These are phyloP conservation scores for Osmoderma eremita DNA, from an alignment of 2,888 invertebrate genomes.

Conservation along the genomic window DNA sequence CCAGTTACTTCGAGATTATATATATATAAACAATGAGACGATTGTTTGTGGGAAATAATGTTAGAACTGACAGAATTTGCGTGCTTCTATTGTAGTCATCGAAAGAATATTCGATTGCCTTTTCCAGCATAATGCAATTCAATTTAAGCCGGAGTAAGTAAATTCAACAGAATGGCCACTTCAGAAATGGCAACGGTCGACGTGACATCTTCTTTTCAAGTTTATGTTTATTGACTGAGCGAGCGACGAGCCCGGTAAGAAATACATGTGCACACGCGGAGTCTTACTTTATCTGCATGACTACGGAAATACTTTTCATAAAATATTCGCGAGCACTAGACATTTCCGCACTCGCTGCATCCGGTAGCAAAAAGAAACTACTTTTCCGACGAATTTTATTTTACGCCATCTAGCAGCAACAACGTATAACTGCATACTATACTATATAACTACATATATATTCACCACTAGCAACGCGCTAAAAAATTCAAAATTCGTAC, in stretches of 20 bases:
- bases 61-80: no score
- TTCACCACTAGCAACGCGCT: not conserved
- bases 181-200: no score
- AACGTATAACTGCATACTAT: no score
- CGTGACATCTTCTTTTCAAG: no score
- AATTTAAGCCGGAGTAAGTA: not conserved
- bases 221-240: not conserved
- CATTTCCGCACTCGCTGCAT: not conserved
- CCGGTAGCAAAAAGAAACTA: constrained; percentile 5
- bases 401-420: not conserved
- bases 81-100: no score
- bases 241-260: not conserved
- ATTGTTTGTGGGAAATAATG: no score
- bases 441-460: no score
- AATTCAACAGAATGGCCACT: not conserved
- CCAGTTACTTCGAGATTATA: no score
- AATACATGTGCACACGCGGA: not conserved
- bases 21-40: no score
- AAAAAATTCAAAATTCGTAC: constrained; percentile 2
- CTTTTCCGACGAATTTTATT: not conserved
- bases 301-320: constrained; percentile 9
- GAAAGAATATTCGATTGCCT: not conserved
- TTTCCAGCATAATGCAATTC: not conserved
- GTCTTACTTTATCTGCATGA: constrained; percentile 8
- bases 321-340: constrained; percentile 15